Base-by-base conservation (phyloP, 2,888 invertebrate species). In the Syrphus vitripennis region DNA sequence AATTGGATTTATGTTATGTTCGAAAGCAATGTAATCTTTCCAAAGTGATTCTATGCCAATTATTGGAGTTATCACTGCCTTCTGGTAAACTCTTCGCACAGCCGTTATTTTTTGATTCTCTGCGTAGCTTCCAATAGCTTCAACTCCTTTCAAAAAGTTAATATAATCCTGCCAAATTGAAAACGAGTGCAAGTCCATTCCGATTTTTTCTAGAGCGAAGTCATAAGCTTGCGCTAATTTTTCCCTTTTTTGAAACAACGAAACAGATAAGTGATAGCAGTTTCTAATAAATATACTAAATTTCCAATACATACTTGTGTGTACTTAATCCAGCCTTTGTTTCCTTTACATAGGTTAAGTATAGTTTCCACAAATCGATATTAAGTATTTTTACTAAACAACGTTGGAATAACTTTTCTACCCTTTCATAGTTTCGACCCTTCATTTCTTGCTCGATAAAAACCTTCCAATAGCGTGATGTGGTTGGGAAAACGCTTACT, bases 191-290 rank as follows among this genome's bases (percentile, higher is more conserved):
- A 99, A 96, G 91, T 99, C 99, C 95, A 99, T 96, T 0, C 99
- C 99, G 88, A 99, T 99, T 93, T 99, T 99, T 88, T 99, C 99
- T 88, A 99, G 93, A 0, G 99, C 99, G 93, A 99, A 99, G 93
- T 99, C 99, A 92, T 99, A 99, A 0, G 99, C 99, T 92, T 99
- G 98, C 0, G 99, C 99, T 97, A 99, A 97, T 93, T 99, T 99
- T 92, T 99, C 99, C 91, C 99, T 98, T 91, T 21, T n/a, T n/a
- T n/a, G n/a, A 92, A 63, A 37, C 24, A 24, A 37, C 0, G 26
- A 5, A 14, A 61, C 14, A 24, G n/a, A 61, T 2, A 48, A 1
- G 12, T 5, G 9, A 31, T 5, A n/a, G n/a, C n/a, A n/a, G n/a
- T n/a, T n/a, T n/a, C n/a, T n/a, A n/a, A n/a, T n/a, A n/a, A n/a